phyloP scores from a whole-genome alignment of 2,113 vertebrate species.

The Sula dactylatra region DNA sequence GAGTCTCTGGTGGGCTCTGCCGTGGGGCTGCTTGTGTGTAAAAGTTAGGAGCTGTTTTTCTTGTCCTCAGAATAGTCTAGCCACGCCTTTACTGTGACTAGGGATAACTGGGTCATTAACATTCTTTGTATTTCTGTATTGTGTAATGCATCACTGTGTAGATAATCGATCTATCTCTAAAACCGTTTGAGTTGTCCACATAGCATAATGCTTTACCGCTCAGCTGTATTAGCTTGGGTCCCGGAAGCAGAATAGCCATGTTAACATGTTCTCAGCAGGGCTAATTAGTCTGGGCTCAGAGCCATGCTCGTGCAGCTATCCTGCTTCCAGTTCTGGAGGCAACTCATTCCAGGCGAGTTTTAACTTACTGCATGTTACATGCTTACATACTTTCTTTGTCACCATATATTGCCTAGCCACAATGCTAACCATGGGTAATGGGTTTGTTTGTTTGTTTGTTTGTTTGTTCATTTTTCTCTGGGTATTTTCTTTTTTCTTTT shows the following conservation, averaged over 20 bases:
- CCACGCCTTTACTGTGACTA: not conserved
- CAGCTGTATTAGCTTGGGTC: not conserved
- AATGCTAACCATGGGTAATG: not conserved
- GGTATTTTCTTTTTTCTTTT: not conserved
- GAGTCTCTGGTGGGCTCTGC: not conserved
- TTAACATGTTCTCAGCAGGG: slow-evolving; percentile 56
- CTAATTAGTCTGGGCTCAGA: slow-evolving; percentile 52
- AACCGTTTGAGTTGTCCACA: not conserved
- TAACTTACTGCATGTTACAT: not conserved
- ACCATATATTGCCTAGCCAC: not conserved
- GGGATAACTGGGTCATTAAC: not conserved
- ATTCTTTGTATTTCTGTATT: slow-evolving; percentile 4
- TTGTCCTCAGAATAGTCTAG: slow-evolving; percentile 33
- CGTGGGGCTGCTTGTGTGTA: not conserved
- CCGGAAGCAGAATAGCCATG: slow-evolving; percentile 17
- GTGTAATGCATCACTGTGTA: not conserved
- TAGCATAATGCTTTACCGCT: not conserved
- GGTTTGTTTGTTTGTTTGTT: not conserved
- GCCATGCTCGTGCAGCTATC: slow-evolving; percentile 23
- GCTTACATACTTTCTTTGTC: not conserved
- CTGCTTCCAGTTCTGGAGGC: slow-evolving; percentile 33
- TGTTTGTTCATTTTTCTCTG: too few species aligned
- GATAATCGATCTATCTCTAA: slow-evolving; percentile 34
- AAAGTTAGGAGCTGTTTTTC: slow-evolving; percentile 1
- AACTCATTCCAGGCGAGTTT: not conserved